Conservation (phyloP, 35 echinoderm and acorn worm genomes). For the Diadema setosum region DNA sequence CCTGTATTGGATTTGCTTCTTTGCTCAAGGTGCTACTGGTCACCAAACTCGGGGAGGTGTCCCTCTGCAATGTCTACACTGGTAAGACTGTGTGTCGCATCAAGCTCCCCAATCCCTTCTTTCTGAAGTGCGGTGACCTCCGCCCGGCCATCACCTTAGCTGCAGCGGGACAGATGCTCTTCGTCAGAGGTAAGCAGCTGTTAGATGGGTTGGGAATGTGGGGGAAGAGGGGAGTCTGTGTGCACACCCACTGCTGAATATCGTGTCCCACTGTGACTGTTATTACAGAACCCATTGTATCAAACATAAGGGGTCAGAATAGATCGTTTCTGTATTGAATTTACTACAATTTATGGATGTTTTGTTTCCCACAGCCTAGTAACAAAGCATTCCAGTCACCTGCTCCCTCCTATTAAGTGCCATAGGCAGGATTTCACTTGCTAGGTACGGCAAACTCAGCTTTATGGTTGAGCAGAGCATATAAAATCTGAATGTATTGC, state of each 20-base stretch:
- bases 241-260: neutral
- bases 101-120: constrained; percentile 26
- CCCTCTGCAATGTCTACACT: constrained; percentile 58
- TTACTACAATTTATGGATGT: neutral
- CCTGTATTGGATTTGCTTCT: no score
- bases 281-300: no score
- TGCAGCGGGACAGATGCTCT: constrained; percentile 82
- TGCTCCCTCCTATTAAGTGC: no score
- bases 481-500: no score
- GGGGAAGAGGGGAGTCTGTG: neutral
- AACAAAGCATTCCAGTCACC: no score
- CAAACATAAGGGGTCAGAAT: no score
- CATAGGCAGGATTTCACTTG: no score
- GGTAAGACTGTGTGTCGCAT: constrained; percentile 70
- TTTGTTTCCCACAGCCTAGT: neutral
- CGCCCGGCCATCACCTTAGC: constrained; percentile 59
- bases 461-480: no score
- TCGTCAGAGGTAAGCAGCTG: constrained; percentile 74
- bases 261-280: no score
- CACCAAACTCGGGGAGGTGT: constrained; percentile 53
- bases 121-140: constrained; percentile 12
- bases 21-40: constrained; percentile 69
- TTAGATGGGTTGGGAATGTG: neutral
- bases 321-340: no score
- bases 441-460: no score